These are phyloP conservation scores for Poeciliopsis infans DNA, from an alignment of 2,797 vertebrate species.

Conservation along the genomic window DNA sequence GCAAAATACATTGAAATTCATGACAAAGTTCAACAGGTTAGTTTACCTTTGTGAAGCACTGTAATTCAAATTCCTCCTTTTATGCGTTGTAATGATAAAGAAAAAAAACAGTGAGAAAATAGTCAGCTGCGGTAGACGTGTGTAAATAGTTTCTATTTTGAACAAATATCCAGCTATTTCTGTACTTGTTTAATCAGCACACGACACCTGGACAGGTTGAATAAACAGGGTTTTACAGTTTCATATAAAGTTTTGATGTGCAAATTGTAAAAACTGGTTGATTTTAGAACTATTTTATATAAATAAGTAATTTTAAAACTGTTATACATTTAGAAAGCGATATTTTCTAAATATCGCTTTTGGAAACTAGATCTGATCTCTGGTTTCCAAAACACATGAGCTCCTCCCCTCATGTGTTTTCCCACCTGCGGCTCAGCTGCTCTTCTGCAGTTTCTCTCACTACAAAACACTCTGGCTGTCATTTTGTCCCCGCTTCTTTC, in stretches of 20 bases:
- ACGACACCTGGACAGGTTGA: background rate
- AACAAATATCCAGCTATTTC: background rate
- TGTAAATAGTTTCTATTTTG: background rate
- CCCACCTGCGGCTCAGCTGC: conserved; percentile 36
- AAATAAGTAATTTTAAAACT: background rate
- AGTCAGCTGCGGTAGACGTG: conserved; percentile 18
- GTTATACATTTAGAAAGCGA: background rate
- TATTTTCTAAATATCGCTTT: background rate
- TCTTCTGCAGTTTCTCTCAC: conserved; percentile 60
- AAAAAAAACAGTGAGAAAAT: conserved; percentile 31
- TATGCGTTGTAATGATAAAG: conserved; percentile 19
- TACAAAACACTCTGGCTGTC: conserved; percentile 50
- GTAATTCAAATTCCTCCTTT: conserved; percentile 4
- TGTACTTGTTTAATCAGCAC: background rate
- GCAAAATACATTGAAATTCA: background rate
- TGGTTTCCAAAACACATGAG: too few species aligned
- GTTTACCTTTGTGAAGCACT: background rate
- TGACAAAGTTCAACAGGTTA: background rate
- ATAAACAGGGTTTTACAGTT: conserved; percentile 1
- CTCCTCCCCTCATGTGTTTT: conserved; percentile 22
- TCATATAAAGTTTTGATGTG: background rate
- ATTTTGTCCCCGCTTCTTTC: conserved; percentile 36
- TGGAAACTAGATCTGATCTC: too few species aligned
- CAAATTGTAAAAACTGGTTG: background rate
- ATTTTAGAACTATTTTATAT: background rate